Percentiles rank a stretch among this genome's conserved stretches.
These are phyloP conservation scores for Drosophila busckii DNA, from an alignment of 1,140 invertebrate species.

Conservation along the genomic window DNA sequence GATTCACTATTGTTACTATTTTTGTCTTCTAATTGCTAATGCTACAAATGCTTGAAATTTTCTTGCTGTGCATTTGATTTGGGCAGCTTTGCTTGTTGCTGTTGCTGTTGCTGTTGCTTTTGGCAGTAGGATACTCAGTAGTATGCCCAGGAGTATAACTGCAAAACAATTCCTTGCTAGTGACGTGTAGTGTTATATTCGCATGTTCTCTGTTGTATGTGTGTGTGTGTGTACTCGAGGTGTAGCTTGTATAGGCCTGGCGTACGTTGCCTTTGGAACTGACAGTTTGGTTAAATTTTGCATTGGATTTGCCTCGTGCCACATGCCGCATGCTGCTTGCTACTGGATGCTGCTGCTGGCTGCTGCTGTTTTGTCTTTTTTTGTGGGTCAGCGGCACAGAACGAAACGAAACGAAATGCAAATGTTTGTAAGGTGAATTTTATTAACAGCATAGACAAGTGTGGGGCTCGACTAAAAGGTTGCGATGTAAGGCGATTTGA, in stretches of 20 bases:
- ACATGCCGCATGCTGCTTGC: neutral
- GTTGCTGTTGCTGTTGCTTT: neutral
- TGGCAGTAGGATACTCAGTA: neutral
- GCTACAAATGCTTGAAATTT: slow-evolving; percentile 3
- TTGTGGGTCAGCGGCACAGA: slow-evolving; percentile 41
- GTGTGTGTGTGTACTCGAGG: slow-evolving; percentile 12
- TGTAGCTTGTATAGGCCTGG: slow-evolving; percentile 4
- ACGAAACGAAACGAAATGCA: slow-evolving; percentile 20
- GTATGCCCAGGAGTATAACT: neutral
- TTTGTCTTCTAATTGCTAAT: no score
- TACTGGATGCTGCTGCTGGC: slow-evolving; percentile 6
- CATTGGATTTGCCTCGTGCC: slow-evolving; percentile 11
- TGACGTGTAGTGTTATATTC: slow-evolving; percentile 32
- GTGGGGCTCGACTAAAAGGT: slow-evolving; percentile 16
- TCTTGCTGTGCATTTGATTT: neutral
- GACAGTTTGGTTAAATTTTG: slow-evolving; percentile 42
- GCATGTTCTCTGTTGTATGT: slow-evolving; percentile 1
- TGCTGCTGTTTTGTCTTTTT: slow-evolving; percentile 11
- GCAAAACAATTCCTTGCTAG: slow-evolving; percentile 21
- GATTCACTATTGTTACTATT: no score
- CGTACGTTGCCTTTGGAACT: slow-evolving; percentile 22
- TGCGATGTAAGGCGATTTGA: slow-evolving; percentile 15
- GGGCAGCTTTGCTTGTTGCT: neutral
- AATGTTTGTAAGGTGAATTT: slow-evolving; percentile 20
- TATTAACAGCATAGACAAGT: neutral